phyloP scores from a whole-genome alignment of 1,140 invertebrate genomes.

The Samia ricini region DNA sequence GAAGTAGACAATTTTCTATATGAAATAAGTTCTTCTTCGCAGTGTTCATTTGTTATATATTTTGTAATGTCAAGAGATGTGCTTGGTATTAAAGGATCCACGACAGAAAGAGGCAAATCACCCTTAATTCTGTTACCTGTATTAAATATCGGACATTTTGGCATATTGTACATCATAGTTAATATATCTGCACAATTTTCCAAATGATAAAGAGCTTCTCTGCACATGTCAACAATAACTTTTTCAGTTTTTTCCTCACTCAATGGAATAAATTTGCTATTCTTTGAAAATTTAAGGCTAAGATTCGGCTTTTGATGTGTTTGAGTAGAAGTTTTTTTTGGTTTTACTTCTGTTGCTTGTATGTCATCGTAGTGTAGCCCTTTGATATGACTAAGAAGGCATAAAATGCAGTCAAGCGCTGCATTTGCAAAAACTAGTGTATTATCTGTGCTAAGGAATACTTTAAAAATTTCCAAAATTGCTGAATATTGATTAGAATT shows the following conservation, averaged over 20 bases:
- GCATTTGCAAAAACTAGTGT: conserved; percentile 96
- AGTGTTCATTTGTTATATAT: conserved; percentile 68
- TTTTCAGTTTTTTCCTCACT: conserved; percentile 71
- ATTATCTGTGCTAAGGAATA: conserved; percentile 95
- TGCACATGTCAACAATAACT: conserved; percentile 84
- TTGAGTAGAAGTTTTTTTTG: conserved; percentile 57
- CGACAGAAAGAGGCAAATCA: conserved; percentile 86
- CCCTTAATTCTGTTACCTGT: conserved; percentile 92
- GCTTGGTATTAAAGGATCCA: conserved; percentile 92
- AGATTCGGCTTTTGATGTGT: conserved; percentile 57
- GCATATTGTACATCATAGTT: conserved; percentile 96
- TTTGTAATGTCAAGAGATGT: conserved; percentile 70
- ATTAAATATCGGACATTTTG: conserved; percentile 94
- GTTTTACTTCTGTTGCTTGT: conserved; percentile 55
- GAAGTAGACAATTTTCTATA: conserved; percentile 80
- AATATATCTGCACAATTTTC: conserved; percentile 91
- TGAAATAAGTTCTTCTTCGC: conserved; percentile 77
- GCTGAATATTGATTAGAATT: conserved; percentile 84
- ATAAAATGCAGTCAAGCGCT: conserved; percentile 94
- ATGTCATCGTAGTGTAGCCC: conserved; percentile 74
- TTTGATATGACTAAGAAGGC: conserved; percentile 85
- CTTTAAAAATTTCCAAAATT: conserved; percentile 94
- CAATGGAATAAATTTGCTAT: conserved; percentile 68
- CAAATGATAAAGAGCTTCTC: conserved; percentile 91
- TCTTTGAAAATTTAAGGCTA: conserved; percentile 64